These are phyloP conservation scores for Heliconius sara DNA, from an alignment of 2,888 invertebrate species.

Conservation along the genomic window DNA sequence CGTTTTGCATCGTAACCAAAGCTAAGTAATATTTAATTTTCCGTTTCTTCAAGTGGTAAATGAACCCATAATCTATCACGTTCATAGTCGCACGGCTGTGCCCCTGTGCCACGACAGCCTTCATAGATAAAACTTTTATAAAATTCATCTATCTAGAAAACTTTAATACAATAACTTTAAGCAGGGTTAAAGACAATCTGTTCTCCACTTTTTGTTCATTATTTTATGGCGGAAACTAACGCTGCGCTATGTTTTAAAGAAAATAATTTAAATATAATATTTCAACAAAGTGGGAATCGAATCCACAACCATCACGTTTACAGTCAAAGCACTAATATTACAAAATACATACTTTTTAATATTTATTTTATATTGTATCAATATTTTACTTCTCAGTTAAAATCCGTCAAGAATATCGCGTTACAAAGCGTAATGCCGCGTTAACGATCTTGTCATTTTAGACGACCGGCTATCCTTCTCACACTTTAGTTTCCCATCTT, in stretches of 20 bases:
- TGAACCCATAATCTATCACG: too few relatives aligned
- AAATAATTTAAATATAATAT: neutral
- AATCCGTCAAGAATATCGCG: slow-evolving; percentile 1
- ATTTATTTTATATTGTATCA: neutral
- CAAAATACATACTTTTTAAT: neutral
- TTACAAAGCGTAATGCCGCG: slow-evolving; percentile 17
- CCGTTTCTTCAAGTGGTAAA: too few relatives aligned
- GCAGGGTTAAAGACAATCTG: too few relatives aligned
- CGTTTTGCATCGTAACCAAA: too few relatives aligned
- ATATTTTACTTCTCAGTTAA: slow-evolving; percentile 2
- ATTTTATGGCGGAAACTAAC: neutral
- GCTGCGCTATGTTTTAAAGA: neutral
- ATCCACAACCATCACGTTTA: neutral
- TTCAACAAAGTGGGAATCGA: neutral
- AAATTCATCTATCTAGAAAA: too few relatives aligned
- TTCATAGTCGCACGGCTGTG: too few relatives aligned
- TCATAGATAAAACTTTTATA: too few relatives aligned
- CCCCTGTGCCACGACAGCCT: too few relatives aligned
- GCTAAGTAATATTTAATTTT: too few relatives aligned
- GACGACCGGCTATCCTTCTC: neutral
- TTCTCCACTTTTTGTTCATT: too few relatives aligned
- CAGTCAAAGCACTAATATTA: neutral
- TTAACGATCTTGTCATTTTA: slow-evolving; percentile 16
- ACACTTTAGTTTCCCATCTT: neutral
- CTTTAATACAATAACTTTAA: too few relatives aligned